Conservation (phyloP, 2,888 invertebrate genomes). For the Maniola hyperantus region DNA sequence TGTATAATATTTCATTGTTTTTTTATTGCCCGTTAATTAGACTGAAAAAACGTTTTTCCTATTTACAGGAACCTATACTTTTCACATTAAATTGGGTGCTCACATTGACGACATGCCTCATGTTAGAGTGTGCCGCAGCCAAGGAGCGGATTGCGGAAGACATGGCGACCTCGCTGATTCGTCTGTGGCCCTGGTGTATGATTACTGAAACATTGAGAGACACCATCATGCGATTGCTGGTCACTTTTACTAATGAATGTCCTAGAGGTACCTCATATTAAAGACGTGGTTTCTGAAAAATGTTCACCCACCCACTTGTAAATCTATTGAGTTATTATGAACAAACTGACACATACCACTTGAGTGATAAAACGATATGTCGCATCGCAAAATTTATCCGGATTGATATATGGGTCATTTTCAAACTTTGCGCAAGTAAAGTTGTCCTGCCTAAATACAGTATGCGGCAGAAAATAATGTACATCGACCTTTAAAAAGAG, state of each 20-base stretch:
- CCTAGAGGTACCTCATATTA: slow-evolving; percentile 50
- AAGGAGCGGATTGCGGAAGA: slow-evolving; percentile 81
- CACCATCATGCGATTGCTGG: slow-evolving; percentile 81
- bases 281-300: too few species aligned
- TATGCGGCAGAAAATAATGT: too few species aligned
- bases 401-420: too few species aligned
- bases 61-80: slow-evolving; percentile 75
- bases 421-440: too few species aligned
- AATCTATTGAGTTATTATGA: too few species aligned
- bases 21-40: neutral
- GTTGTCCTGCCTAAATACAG: too few species aligned
- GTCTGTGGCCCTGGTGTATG: slow-evolving; percentile 87
- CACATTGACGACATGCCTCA: slow-evolving; percentile 82
- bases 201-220: slow-evolving; percentile 79
- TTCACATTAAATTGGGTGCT: slow-evolving; percentile 82
- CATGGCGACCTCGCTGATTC: slow-evolving; percentile 82
- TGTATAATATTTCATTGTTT: too few species aligned
- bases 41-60: neutral
- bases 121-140: slow-evolving; percentile 77
- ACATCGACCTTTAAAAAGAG: too few species aligned
- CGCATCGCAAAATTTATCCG: too few species aligned
- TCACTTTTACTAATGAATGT: slow-evolving; percentile 85
- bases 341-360: too few species aligned
- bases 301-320: too few species aligned
- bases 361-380: too few species aligned